Evolutionary conservation across 2,888 invertebrate genomes (phyloP), one percentile per base, ranked within the genome.

Genomic region (Stegana nigrithorax): DNA sequence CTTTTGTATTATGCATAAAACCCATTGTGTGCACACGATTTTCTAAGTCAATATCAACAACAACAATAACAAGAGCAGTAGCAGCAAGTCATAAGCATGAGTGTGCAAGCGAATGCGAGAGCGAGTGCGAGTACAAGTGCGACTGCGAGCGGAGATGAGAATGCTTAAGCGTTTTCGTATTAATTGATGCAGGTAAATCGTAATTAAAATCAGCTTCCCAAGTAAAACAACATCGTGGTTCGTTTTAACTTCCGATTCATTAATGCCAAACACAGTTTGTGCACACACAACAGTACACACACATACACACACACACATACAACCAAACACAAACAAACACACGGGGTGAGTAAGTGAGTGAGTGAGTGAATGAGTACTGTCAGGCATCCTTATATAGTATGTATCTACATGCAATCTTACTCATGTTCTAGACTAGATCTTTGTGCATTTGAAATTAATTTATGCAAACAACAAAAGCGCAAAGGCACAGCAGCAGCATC

Each of bases 391-490:
- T 36, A n/a, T 36, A 2, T 36, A 19, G 32, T 32, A 21, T 25
- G 25, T 51, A 21, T 1, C 25, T 55, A 69, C 70, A 67, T 71
- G 71, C 77, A 71, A 71, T 75, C 66, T 64, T 56, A 68, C 63
- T 72, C 67, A 69, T 79, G 75, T 79, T 78, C 79, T 75, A 67
- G 78, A 67, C 71, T 73, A 75, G 73, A 47, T 47, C 78, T 77
- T 68, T 73, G 78, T 75, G 75, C 79, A 75, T 75, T 75, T 79
- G 80, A 71, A 72, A 75, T 75, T 75, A 75, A 75, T 75, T 79
- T 75, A 75, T 75, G 75, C 75, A 79, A 78, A 74, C 77, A 42
- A 42, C 42, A 75, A 76, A 70, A 70, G 76, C 68, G 68, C 65
- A 59, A 56, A 64, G 44, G 53, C 60, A 14, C 17, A n/a, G 2